A percentile compares a stretch with the other conserved stretches of the same genome.
phyloP scores from a whole-genome alignment of 1,140 invertebrate genomes.

The Drosophila pectinifera region DNA sequence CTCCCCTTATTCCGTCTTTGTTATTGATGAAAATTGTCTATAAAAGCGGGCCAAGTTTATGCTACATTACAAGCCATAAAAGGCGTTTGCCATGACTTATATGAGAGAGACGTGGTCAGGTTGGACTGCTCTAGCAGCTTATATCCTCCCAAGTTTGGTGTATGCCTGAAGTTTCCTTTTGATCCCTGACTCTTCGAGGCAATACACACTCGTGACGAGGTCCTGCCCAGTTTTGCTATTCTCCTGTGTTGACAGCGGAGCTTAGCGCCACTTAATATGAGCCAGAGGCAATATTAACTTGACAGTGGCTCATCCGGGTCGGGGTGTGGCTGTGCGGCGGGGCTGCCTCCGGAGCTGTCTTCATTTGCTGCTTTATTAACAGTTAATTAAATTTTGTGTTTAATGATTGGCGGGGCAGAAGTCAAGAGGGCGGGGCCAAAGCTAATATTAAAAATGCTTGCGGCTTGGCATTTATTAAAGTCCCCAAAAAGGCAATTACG shows the following conservation, averaged over 20 bases:
- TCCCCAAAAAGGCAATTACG: constrained; percentile 62
- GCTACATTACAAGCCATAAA: constrained; percentile 74
- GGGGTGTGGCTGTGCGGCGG: constrained; percentile 19
- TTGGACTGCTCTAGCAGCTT: constrained; percentile 25
- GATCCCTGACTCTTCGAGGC: constrained; percentile 34
- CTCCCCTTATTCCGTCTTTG: constrained; percentile 39
- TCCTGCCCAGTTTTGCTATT: background rate
- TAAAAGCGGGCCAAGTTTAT: constrained; percentile 67
- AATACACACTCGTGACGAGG: background rate
- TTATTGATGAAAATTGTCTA: constrained; percentile 78
- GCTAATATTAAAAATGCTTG: constrained; percentile 65
- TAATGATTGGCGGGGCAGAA: constrained; percentile 65
- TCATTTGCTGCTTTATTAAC: constrained; percentile 80
- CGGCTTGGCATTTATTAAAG: constrained; percentile 74
- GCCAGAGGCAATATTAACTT: constrained; percentile 74
- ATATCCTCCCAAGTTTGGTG: constrained; percentile 56
- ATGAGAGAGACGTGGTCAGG: constrained; percentile 52
- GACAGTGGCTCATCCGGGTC: constrained; percentile 53
- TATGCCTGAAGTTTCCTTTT: constrained; percentile 56
- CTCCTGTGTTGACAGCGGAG: constrained; percentile 64
- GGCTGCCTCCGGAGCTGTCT: constrained; percentile 45
- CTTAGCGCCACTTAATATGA: constrained; percentile 79
- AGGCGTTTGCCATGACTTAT: constrained; percentile 61
- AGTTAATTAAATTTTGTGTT: constrained; percentile 83
- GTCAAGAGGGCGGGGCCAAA: constrained; percentile 23